A percentile compares a stretch with the other conserved stretches of the same genome.
These are phyloP conservation scores for Octodon degus DNA, from an alignment of 2,113 vertebrate species.

Conservation along the genomic window DNA sequence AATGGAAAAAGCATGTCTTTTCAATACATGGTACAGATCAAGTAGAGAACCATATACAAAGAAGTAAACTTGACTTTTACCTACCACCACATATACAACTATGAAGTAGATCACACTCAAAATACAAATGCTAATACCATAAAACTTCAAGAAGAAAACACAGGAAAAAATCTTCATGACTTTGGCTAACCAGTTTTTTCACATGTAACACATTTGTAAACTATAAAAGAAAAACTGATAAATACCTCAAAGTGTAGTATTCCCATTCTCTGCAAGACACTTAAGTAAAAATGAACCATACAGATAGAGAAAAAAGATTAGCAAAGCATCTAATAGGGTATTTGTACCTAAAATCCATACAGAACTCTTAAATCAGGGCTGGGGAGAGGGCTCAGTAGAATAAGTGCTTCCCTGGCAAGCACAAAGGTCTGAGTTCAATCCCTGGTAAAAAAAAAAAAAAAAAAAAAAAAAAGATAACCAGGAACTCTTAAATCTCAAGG, in stretches of 20 bases:
- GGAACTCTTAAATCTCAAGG: not conserved
- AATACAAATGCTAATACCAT: not conserved
- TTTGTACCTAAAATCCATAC: not conserved
- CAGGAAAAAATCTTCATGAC: not conserved
- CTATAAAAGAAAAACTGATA: slow-evolving; percentile 21
- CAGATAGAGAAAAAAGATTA: not conserved
- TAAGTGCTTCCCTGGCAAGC: too few species aligned
- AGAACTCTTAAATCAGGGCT: not conserved
- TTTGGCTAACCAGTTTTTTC: slow-evolving; percentile 4
- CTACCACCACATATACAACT: not conserved
- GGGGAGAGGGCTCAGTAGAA: too few species aligned
- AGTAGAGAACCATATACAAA: not conserved
- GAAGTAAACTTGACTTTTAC: not conserved
- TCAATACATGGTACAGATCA: not conserved
- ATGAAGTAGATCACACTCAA: not conserved
- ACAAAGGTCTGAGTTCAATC: too few species aligned
- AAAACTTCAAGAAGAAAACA: slow-evolving; percentile 13
- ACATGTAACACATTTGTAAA: not conserved
- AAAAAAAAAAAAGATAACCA: too few species aligned
- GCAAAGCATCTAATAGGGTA: not conserved
- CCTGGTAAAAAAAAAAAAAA: too few species aligned
- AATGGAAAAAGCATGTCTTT: slow-evolving; percentile 14
- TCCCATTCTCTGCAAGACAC: not conserved
- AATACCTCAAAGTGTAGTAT: slow-evolving; percentile 30
- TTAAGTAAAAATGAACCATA: not conserved